Evolutionary conservation across 2,113 vertebrate genomes (phyloP), one percentile per base, ranked within the genome.

Genomic region (Megaceryle torquata): DNA sequence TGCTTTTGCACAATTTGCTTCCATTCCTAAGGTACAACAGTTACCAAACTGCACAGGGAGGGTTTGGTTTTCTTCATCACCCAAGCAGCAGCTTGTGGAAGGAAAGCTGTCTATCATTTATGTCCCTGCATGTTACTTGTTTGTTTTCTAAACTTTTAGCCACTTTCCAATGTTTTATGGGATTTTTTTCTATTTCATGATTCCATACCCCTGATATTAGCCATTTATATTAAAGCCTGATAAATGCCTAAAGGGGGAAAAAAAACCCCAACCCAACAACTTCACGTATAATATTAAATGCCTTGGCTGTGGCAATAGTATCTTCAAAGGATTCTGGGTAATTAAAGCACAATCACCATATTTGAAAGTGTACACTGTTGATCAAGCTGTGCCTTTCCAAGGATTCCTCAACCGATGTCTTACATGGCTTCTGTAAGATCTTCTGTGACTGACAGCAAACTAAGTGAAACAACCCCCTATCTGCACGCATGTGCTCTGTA

Each of bases 61-160:
- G 20, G 21, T 74, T 64, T 56, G 41, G 14, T 65, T 95, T 83
- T 60, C 11, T 75, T 87, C 81, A 61, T 65, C 29, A 48, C 33
- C 77, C 59, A 69, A 68, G 31, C 50, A 85, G 16, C 3, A 33
- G 24, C n/a, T 46, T 63, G 48, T 39, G 77, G 46, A 83, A 70
- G 35, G 56, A n/a, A 82, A 53, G 5, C 20, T 64, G 22, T 39
- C 64, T 95, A 48, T 16, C 88, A 48, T 22, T 75, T 44, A 64
- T 41, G 15, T 53, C 67, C 64, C 46, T 53, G 82, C 24, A 70
- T 51, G n/a, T 43, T 76, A 28, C 48, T 90, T 93, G 67, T 61
- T 92, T 91, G 63, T 61, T 92, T 91, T 79, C 81, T 70, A 88
- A 54, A 28, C 64, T 46, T 96, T 92, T 78, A 92, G 22, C 20